A percentile compares a stretch with the other conserved stretches of the same genome.
Evolutionary conservation across 2,888 invertebrate genomes (phyloP).

Genomic region (Odiellus spinosus): DNA sequence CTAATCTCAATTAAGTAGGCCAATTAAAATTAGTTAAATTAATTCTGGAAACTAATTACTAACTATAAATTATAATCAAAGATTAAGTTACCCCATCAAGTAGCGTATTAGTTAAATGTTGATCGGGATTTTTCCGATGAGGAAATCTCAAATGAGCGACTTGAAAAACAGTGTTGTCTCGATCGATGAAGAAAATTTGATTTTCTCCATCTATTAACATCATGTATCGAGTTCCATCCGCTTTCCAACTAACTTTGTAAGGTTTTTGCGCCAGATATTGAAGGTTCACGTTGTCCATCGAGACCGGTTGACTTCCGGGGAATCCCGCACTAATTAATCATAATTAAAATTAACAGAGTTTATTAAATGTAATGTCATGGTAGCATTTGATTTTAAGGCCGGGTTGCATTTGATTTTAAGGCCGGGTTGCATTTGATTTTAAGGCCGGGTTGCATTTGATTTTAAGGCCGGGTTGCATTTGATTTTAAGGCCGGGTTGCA

Average conservation of each 20-base stretch:
- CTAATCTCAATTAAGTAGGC: too few species aligned
- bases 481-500: too few species aligned
- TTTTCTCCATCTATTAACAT: conserved; percentile 77
- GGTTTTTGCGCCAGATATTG: conserved; percentile 54
- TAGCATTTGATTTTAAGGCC: too few species aligned
- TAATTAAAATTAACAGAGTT: too few species aligned
- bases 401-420: too few species aligned
- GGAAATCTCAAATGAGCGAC: conserved; percentile 66
- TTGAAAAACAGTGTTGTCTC: conserved; percentile 78
- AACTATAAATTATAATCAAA: too few species aligned
- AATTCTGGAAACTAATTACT: too few species aligned
- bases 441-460: too few species aligned
- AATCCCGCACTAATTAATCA: conserved; percentile 47
- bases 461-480: too few species aligned
- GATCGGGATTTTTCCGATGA: conserved; percentile 48
- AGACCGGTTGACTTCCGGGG: conserved; percentile 93
- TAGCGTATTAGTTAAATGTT: conserved; percentile 61
- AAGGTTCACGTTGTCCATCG: conserved; percentile 76
- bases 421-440: too few species aligned
- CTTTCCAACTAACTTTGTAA: conserved; percentile 98
- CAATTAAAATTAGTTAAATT: too few species aligned
- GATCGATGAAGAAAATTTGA: conserved; percentile 82
- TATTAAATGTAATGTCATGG: too few species aligned
- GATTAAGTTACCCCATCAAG: conserved; percentile 65
- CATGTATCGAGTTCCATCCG: conserved; percentile 94